Conservation (phyloP, 2,888 invertebrate genomes). For the Drosophila mulleri region DNA sequence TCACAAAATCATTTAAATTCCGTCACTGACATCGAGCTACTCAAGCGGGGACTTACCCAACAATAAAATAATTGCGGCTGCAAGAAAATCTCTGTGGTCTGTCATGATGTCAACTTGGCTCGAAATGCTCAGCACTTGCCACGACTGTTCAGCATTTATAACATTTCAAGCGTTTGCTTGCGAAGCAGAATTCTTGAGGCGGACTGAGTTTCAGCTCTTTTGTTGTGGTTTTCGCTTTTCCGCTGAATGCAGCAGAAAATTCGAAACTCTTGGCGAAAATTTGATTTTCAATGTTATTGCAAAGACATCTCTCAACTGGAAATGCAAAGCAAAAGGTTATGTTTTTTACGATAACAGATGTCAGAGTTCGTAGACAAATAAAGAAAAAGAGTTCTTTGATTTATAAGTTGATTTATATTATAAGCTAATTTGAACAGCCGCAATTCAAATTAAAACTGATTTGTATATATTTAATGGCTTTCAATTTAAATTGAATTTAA, state of each 20-base stretch:
- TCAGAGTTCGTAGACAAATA: neutral
- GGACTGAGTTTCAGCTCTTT: conserved; percentile 27
- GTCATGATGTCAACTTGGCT: conserved; percentile 48
- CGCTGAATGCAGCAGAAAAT: conserved; percentile 55
- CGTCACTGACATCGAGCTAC: neutral
- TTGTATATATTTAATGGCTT: too few species aligned
- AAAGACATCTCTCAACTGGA: conserved; percentile 34
- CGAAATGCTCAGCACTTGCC: conserved; percentile 56
- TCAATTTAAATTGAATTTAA: neutral
- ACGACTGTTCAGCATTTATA: conserved; percentile 59
- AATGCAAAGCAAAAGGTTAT: neutral
- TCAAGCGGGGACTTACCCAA: conserved; percentile 61
- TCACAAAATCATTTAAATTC: neutral
- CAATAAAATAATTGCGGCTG: conserved; percentile 42
- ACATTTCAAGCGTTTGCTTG: conserved; percentile 51
- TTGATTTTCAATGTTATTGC: conserved; percentile 45
- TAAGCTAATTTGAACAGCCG: too few species aligned
- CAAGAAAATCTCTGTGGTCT: conserved; percentile 44
- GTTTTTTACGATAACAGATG: conserved; percentile 5
- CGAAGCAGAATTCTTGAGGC: conserved; percentile 61
- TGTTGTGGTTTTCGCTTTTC: conserved; percentile 37
- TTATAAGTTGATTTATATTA: neutral
- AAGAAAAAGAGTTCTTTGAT: too few species aligned
- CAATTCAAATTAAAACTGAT: too few species aligned
- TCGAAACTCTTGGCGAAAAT: conserved; percentile 43